A percentile compares a stretch with the other conserved stretches of the same genome.
phyloP scores from a whole-genome alignment of 53 echinoderm and acorn worm genomes.

The Holothuria scabra region DNA sequence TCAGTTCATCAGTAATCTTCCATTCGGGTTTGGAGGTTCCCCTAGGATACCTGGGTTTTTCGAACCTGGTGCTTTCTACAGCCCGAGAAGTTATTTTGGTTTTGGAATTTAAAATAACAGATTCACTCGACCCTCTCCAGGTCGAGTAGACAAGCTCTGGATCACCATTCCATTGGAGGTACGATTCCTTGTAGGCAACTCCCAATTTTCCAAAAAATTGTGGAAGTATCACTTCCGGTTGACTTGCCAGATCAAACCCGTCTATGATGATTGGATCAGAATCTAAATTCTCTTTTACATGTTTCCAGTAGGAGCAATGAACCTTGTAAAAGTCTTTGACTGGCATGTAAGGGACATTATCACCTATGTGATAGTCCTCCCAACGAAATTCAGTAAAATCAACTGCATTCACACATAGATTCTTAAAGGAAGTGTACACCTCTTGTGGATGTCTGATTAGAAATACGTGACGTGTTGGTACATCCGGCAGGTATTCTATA shows the following conservation, averaged over 20 bases:
- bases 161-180: slow-evolving; percentile 5
- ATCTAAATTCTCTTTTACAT: not conserved
- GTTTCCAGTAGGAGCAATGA: not conserved
- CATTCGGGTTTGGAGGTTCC: not conserved
- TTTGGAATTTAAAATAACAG: not conserved
- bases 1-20: slow-evolving; percentile 10
- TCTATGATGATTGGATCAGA: not conserved
- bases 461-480: too few relatives aligned
- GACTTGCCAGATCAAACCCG: slow-evolving; percentile 3
- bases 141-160: slow-evolving; percentile 9
- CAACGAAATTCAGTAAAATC: too few relatives aligned
- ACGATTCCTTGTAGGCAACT: slow-evolving; percentile 4
- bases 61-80: not conserved
- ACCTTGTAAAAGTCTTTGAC: too few relatives aligned
- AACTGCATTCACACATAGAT: too few relatives aligned
- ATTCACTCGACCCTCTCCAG: not conserved
- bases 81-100: slow-evolving; percentile 1
- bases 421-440: too few relatives aligned
- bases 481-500: too few relatives aligned
- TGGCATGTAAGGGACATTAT: too few relatives aligned
- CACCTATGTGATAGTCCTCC: too few relatives aligned
- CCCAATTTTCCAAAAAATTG: not conserved
- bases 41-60: not conserved
- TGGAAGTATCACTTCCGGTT: not conserved
- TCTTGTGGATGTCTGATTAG: too few relatives aligned